phyloP scores from a whole-genome alignment of 2,888 invertebrate genomes.

The Thalpophila matura region DNA sequence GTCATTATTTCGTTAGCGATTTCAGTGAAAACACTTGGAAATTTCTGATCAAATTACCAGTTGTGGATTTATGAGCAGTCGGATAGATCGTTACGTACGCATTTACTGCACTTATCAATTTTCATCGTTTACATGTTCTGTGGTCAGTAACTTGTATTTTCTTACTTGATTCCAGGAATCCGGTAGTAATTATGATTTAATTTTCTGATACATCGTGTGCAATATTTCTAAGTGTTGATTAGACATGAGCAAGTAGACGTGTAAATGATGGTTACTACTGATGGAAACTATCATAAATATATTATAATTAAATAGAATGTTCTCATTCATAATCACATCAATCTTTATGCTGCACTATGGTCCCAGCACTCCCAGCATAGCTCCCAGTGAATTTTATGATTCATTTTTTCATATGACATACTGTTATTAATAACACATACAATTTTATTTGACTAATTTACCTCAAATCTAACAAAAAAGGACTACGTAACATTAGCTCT shows the following conservation, averaged over 20 bases:
- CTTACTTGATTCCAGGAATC: slow-evolving; percentile 55
- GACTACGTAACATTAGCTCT: slow-evolving; percentile 27
- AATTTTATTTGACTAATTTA: too few species aligned
- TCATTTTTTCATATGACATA: slow-evolving; percentile 1
- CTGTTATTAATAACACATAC: not conserved
- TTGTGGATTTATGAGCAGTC: slow-evolving; percentile 75
- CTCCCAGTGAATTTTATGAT: slow-evolving; percentile 7
- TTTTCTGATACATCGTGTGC: slow-evolving; percentile 56
- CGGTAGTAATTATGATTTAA: slow-evolving; percentile 62
- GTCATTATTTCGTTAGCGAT: slow-evolving; percentile 85
- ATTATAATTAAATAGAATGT: slow-evolving; percentile 3
- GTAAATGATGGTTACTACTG: slow-evolving; percentile 15
- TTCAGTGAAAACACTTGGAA: slow-evolving; percentile 85
- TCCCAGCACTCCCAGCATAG: not conserved
- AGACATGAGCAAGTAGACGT: slow-evolving; percentile 12
- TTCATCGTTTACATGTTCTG: slow-evolving; percentile 68
- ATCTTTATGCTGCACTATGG: not conserved
- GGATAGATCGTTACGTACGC: slow-evolving; percentile 71
- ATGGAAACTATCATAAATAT: slow-evolving; percentile 26
- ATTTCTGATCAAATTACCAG: slow-evolving; percentile 81
- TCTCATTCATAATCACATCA: not conserved
- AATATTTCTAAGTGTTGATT: slow-evolving; percentile 41
- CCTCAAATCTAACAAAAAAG: slow-evolving; percentile 2
- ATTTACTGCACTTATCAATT: slow-evolving; percentile 68
- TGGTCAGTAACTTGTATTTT: slow-evolving; percentile 61